phyloP scores from a whole-genome alignment of 2,888 invertebrate species.

The Hypomecis punctinalis region DNA sequence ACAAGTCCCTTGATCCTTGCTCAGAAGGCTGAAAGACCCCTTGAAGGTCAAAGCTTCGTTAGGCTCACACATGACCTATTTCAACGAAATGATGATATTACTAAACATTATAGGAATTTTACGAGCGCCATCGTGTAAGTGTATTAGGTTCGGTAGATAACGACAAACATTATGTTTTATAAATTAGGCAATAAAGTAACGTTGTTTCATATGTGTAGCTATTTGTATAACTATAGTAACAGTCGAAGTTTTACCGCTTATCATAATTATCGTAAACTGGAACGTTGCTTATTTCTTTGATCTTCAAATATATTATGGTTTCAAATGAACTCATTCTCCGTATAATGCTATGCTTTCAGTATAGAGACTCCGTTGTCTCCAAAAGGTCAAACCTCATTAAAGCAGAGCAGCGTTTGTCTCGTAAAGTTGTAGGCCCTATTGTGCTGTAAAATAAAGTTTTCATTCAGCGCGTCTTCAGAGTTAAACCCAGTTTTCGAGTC shows the following conservation, averaged over 20 bases:
- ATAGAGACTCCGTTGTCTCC: not conserved
- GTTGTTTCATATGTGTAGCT: not conserved
- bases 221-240: not conserved
- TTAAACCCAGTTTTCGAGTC: conserved; percentile 30
- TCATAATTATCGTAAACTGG: no score
- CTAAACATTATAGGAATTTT: conserved; percentile 12
- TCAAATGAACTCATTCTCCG: not conserved
- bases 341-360: not conserved
- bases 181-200: not conserved
- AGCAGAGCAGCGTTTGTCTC: conserved; percentile 19
- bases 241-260: no score
- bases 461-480: conserved; percentile 25
- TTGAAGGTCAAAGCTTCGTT: no score
- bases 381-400: conserved; percentile 26
- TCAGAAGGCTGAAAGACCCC: no score
- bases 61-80: conserved; percentile 4
- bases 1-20: no score
- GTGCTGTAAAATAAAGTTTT: conserved; percentile 34
- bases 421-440: conserved; percentile 32
- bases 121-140: conserved; percentile 12
- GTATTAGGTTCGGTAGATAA: conserved; percentile 10
- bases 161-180: conserved; percentile 6
- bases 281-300: not conserved
- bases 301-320: not conserved
- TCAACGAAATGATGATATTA: not conserved